These are phyloP conservation scores for Xerus rutilus DNA, from an alignment of 2,797 vertebrate genomes.

Conservation along the genomic window DNA sequence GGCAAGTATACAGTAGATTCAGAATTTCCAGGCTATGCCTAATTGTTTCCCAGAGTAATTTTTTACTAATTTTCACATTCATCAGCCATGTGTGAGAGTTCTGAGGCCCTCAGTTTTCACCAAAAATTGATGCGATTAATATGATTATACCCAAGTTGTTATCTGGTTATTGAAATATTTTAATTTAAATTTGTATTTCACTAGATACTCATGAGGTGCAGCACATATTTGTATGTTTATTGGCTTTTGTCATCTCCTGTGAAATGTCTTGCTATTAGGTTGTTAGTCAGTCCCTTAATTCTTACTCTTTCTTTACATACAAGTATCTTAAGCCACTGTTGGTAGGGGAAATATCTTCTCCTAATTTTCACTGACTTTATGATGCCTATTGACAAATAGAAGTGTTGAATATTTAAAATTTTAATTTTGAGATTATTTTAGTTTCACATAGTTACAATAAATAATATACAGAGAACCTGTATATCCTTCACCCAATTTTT, in stretches of 20 bases:
- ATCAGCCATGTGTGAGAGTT: not conserved
- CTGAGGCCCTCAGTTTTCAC: not conserved
- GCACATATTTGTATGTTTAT: not conserved
- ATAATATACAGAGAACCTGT: too few species aligned
- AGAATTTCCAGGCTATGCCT: not conserved
- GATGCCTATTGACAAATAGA: not conserved
- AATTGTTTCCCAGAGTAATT: constrained; percentile 16
- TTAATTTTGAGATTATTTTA: not conserved
- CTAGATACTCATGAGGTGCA: not conserved
- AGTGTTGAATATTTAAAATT: not conserved
- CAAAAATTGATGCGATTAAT: not conserved
- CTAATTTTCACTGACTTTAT: not conserved
- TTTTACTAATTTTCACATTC: constrained; percentile 7
- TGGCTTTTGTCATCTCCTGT: not conserved
- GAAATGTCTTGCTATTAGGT: not conserved
- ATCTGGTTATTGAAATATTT: not conserved
- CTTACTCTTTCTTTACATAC: not conserved
- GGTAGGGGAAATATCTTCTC: not conserved
- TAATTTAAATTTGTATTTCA: constrained; percentile 52
- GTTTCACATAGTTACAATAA: not conserved
- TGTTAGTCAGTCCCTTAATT: not conserved
- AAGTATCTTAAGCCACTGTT: not conserved
- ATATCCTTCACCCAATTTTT: not conserved
- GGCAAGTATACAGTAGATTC: not conserved
- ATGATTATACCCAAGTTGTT: not conserved